Evolutionary conservation across 2,888 invertebrate species (phyloP).

Genomic region (Conomelus anceps): DNA sequence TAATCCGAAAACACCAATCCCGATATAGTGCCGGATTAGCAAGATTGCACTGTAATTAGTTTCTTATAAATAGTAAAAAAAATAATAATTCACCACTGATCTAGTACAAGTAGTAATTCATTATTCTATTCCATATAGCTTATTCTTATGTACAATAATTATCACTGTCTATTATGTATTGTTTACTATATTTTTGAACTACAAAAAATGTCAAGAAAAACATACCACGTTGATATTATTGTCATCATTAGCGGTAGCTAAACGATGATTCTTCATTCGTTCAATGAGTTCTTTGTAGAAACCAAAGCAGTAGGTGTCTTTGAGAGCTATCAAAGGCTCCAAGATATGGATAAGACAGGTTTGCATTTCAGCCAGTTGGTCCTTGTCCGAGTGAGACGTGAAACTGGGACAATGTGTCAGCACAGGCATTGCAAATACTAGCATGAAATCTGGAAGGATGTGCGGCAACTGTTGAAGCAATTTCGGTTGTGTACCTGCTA

Average conservation of each 20-base stretch:
- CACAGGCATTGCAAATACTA: conserved; percentile 93
- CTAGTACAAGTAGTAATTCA: too few relatives aligned
- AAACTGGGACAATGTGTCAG: conserved; percentile 88
- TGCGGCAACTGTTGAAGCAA: conserved; percentile 72
- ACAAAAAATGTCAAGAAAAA: conserved; percentile 31
- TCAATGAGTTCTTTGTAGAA: conserved; percentile 93
- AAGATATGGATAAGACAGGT: conserved; percentile 90
- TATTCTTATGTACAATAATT: too few relatives aligned
- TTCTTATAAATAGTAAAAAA: too few relatives aligned
- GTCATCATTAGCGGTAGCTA: conserved; percentile 76
- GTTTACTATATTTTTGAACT: not conserved
- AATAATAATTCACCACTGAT: too few relatives aligned
- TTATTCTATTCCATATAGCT: too few relatives aligned
- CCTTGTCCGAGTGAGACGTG: conserved; percentile 65
- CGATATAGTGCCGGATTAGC: too few relatives aligned
- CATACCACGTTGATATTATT: conserved; percentile 75
- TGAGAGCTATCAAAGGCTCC: conserved; percentile 87
- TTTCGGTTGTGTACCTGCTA: conserved; percentile 51
- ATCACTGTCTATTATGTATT: not conserved
- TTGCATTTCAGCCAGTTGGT: conserved; percentile 70
- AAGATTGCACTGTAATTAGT: too few relatives aligned
- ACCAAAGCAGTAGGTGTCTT: conserved; percentile 89
- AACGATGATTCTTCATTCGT: conserved; percentile 90
- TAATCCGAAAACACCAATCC: too few relatives aligned
- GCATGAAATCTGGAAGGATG: conserved; percentile 93